phyloP scores from a whole-genome alignment of 2,888 invertebrate genomes.

The Blomia tropicalis region DNA sequence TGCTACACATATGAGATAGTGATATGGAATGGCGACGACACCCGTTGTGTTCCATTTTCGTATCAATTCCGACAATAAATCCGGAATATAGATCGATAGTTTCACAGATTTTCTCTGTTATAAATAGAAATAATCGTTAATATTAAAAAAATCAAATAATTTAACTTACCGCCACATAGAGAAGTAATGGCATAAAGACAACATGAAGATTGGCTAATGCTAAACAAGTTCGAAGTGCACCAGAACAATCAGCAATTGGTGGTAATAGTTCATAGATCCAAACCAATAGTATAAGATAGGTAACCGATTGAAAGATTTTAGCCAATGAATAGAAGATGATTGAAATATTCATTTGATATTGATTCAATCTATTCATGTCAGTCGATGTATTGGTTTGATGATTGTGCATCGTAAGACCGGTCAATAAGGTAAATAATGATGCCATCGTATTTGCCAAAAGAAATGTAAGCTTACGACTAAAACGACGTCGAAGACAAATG shows the following conservation, averaged over 20 bases:
- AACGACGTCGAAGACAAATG: not conserved
- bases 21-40: not conserved
- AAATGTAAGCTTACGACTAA: constrained; percentile 21
- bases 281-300: constrained; percentile 25
- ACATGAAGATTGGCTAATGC: not conserved
- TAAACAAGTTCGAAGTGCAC: not conserved
- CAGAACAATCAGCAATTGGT: not conserved
- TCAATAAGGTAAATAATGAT: constrained; percentile 13
- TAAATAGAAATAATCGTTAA: not conserved
- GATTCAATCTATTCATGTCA: not conserved
- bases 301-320: constrained; percentile 29
- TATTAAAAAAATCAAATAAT: not conserved
- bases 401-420: constrained; percentile 10
- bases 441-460: constrained; percentile 9
- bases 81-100: not conserved
- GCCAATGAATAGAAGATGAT: constrained; percentile 24
- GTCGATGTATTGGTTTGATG: too few relatives aligned
- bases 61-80: not conserved
- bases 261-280: constrained; percentile 27
- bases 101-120: not conserved
- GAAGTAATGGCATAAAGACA: not conserved
- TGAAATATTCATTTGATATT: constrained; percentile 1
- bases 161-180: not conserved
- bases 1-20: not conserved
- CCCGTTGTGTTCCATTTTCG: not conserved